Conservation (phyloP, 2,113 vertebrate genomes). For the Regulus satrapa region DNA sequence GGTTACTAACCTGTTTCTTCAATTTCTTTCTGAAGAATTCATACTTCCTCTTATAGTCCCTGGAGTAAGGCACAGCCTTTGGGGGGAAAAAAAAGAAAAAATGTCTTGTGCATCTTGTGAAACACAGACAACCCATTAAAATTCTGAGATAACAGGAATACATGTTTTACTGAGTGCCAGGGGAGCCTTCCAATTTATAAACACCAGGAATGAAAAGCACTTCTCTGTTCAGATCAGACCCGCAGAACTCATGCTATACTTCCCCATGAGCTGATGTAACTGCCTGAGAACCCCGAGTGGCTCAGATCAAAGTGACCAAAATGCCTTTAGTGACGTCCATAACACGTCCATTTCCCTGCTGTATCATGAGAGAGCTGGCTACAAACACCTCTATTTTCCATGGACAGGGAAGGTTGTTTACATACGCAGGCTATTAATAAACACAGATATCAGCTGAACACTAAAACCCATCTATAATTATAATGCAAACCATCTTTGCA, state of each 20-base stretch:
- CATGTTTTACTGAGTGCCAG: background rate
- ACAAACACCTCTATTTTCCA: slow-evolving; percentile 55
- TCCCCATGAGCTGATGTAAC: background rate
- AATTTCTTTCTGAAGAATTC: slow-evolving; percentile 97
- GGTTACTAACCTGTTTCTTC: slow-evolving; percentile 88
- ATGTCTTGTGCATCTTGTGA: background rate
- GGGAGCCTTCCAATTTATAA: background rate
- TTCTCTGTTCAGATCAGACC: background rate
- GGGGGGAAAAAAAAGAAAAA: background rate
- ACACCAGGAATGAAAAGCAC: background rate
- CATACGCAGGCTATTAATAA: slow-evolving; percentile 52
- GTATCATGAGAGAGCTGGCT: slow-evolving; percentile 35
- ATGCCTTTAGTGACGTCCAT: background rate
- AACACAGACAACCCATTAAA: background rate
- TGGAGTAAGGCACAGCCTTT: slow-evolving; percentile 98
- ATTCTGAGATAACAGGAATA: background rate
- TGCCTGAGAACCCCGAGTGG: background rate
- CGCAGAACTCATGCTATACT: background rate
- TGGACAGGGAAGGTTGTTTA: slow-evolving; percentile 38
- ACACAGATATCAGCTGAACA: slow-evolving; percentile 50
- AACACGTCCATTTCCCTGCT: background rate
- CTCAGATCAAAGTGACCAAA: background rate
- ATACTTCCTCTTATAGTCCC: slow-evolving; percentile 98
- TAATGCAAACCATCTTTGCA: background rate
- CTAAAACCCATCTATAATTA: slow-evolving; percentile 60